phyloP scores from a whole-genome alignment of 2,113 vertebrate species.

The Apteryx mantelli region DNA sequence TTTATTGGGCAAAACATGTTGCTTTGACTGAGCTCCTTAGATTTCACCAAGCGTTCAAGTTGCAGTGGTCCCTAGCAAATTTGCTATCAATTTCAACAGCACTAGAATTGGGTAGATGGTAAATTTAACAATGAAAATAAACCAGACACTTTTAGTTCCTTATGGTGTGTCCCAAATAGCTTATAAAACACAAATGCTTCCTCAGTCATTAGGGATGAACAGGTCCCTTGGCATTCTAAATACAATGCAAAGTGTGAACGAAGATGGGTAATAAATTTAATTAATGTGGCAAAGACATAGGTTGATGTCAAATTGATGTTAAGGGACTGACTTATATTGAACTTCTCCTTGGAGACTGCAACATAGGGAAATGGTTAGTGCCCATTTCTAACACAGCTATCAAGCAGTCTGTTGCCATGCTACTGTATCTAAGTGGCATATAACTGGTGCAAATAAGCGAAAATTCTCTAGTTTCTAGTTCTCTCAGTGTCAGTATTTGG shows the following conservation, averaged over 20 bases:
- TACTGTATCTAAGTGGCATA: constrained; percentile 47
- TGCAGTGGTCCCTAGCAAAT: neutral
- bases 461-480: neutral
- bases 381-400: neutral
- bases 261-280: constrained; percentile 61
- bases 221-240: constrained; percentile 50
- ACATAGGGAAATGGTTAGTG: neutral
- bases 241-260: constrained; percentile 42
- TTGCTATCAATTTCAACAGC: neutral
- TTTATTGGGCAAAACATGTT: neutral
- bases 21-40: neutral
- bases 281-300: constrained; percentile 64
- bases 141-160: constrained; percentile 54
- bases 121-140: constrained; percentile 62
- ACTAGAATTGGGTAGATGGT: neutral
- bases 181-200: constrained; percentile 68
- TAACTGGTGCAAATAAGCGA: neutral
- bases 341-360: constrained; percentile 50
- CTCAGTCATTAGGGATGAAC: constrained; percentile 61
- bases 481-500: neutral
- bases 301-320: constrained; percentile 56
- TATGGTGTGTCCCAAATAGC: constrained; percentile 55
- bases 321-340: constrained; percentile 53
- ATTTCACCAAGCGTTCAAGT: neutral
- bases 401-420: constrained; percentile 50